Evolutionary conservation across 2,113 vertebrate genomes (phyloP), one percentile per base, ranked within the genome.

Genomic region (Corydoras maculifer): DNA sequence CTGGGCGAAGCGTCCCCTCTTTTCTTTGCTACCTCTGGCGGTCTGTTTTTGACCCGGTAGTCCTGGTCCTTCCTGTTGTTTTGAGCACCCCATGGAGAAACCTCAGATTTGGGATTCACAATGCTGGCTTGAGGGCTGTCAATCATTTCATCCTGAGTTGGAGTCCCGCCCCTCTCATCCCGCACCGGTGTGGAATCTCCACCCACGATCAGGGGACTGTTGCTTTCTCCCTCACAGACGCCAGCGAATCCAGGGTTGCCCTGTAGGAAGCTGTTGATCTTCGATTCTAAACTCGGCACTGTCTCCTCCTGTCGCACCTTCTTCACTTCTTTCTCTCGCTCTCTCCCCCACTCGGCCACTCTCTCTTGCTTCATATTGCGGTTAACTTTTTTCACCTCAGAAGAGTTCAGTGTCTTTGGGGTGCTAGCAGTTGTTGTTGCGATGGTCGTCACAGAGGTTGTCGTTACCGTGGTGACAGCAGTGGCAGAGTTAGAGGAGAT

Each of bases 141-240:
- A 93, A 98, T 96, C 77, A 99, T 97, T 87, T 99, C 97, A 0
- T 99, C 97, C 75, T 99, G 97, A 14, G 97, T 99, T 5, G 97
- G 96, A 0, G 97, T 99, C 63, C 94, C 92, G 0, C 94, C 95
- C 0, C 92, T 89, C 68, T 99, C 97, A 0, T 98, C 97, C 0
- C 97, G 91, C 43, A 98, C 96, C 0, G 97, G 97, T 0, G 97
- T 99, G 2, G 95, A 94, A 0, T 98, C 95, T 2, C 91, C 75
- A 5, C 73, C 80, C 18, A 77, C 80, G 9, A 78, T 72, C 9
- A 77, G 69, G 9, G 89, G 89, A 69, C 87, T 90, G 62, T 73
- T 76, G 58, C 62, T 80, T 51, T 65, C 69, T 2, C 14, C 75
- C 0, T 90, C 88, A 3, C 59, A 69, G 0, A 69, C 68, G 2